Evolutionary conservation across 2,888 invertebrate genomes (phyloP).

Genomic region (Phania funesta): DNA sequence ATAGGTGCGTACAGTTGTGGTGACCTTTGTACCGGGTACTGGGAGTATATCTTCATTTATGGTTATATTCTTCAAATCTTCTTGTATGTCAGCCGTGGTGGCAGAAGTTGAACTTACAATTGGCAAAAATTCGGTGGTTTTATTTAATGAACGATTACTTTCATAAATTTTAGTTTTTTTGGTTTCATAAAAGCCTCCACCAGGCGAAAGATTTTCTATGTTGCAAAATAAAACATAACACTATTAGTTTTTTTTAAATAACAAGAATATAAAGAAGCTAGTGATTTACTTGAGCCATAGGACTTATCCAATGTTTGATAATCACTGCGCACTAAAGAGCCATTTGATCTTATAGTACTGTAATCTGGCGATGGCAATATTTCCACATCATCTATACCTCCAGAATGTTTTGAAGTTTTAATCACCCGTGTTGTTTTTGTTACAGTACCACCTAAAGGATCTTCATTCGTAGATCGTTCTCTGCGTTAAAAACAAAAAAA

Average conservation of each 20-base stretch:
- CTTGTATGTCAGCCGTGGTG: slow-evolving; percentile 72
- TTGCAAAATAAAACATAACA: neutral
- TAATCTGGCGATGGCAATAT: slow-evolving; percentile 73
- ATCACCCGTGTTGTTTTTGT: slow-evolving; percentile 77
- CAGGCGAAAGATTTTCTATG: slow-evolving; percentile 67
- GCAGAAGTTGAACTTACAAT: slow-evolving; percentile 65
- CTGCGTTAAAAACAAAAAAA: slow-evolving; percentile 59
- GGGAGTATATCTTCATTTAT: slow-evolving; percentile 79
- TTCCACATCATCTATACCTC: slow-evolving; percentile 73
- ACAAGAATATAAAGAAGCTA: too few relatives aligned
- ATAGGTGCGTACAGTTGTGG: slow-evolving; percentile 84
- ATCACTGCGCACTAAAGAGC: slow-evolving; percentile 73
- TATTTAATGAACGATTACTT: slow-evolving; percentile 75
- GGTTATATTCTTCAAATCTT: slow-evolving; percentile 77
- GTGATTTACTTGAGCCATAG: slow-evolving; percentile 71
- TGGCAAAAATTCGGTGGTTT: slow-evolving; percentile 69
- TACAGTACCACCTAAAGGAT: slow-evolving; percentile 73
- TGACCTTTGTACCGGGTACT: slow-evolving; percentile 80
- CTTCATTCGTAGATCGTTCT: slow-evolving; percentile 71
- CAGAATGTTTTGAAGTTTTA: slow-evolving; percentile 74
- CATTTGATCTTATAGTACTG: slow-evolving; percentile 75
- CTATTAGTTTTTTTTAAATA: neutral
- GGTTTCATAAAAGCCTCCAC: slow-evolving; percentile 71
- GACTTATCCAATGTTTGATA: slow-evolving; percentile 73
- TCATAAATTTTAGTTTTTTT: slow-evolving; percentile 75